Percentiles rank a stretch among this genome's conserved stretches.
Conservation (phyloP, 2,113 vertebrate species). For the Hylia prasina region DNA sequence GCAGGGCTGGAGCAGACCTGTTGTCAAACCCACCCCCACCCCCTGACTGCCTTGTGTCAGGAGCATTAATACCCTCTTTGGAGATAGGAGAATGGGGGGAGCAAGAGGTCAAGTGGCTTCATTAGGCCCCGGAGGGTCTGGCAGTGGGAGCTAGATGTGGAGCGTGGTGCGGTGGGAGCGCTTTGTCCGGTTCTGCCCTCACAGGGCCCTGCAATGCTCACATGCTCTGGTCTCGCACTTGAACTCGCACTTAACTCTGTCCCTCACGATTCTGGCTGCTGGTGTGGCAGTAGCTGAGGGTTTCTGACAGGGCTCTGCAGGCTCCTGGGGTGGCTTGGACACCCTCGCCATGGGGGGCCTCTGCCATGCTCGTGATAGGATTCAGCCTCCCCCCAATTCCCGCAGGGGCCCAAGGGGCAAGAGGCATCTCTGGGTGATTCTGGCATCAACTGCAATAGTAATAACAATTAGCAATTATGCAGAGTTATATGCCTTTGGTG, state of each 20-base stretch:
- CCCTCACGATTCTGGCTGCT: fast-evolving
- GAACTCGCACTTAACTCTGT: background rate
- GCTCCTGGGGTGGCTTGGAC: fast-evolving
- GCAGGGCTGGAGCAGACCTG: background rate
- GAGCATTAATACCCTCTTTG: background rate
- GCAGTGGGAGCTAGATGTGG: background rate
- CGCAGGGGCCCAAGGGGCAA: background rate
- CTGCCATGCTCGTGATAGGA: fast-evolving
- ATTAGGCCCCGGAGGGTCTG: background rate
- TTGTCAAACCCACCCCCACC: background rate
- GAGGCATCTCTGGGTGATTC: background rate
- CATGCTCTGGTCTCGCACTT: fast-evolving
- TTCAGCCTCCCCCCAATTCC: background rate
- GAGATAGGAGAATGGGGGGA: background rate
- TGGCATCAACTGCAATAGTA: conserved; percentile 11
- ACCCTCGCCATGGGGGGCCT: fast-evolving
- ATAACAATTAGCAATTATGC: conserved; percentile 44
- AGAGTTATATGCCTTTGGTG: conserved; percentile 35
- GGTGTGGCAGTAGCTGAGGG: fast-evolving
- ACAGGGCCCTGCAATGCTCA: background rate
- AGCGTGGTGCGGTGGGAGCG: background rate
- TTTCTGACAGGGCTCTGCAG: background rate
- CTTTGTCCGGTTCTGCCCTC: background rate
- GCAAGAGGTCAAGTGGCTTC: conserved; percentile 41
- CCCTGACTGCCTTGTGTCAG: background rate